Evolutionary conservation across 1,140 invertebrate genomes (phyloP), one percentile per base, ranked within the genome.

Genomic region (Hylaeus volcanicus): DNA sequence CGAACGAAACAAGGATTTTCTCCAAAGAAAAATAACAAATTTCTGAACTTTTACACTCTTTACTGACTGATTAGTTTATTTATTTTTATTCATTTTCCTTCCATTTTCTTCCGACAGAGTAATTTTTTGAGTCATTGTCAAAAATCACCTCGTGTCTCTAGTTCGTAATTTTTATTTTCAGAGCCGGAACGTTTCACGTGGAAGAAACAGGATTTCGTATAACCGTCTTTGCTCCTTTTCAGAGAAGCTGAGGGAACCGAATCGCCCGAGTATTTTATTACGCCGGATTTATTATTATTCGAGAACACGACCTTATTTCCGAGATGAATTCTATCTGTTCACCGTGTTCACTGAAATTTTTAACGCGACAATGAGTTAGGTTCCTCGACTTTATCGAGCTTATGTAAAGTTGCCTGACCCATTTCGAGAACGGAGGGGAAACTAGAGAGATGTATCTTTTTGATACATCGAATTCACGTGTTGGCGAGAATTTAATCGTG

Each of bases 241-340:
- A 14, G 3, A 9, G n/a, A 79, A 58, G 51, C 74, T 65, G 9
- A 9, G 14, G 14, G 61, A 2, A 12, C 53, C 5, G 43, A 74
- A 48, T 74, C 61, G 12, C 70, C 70, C 53, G 65, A 73, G 68
- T 74, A 61, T 79, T 79, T 79, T 74, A 79, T 79, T 74, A 79
- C 65, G 26, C 51, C 41, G 51, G 60, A 79, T 79, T 79, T 79
- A 74, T 79, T 79, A 79, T 74, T 79, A 79, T 74, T 79, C 61
- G 43, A 45, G 69, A 48, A 79, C 77, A 74, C 51, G 55, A n/a
- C 70, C 71, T 79, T 79, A 65, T 74, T 71, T 74, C 70, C 37
- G 55, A 8, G 26, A 9, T 66, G 69, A 73, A 79, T 79, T 74
- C 70, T 79, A 79, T 79, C 70, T 65, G 70, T 65, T 65, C n/a